A percentile compares a stretch with the other conserved stretches of the same genome.
Evolutionary conservation across 2,797 vertebrate species (phyloP).

Genomic region (Chelon auratus): DNA sequence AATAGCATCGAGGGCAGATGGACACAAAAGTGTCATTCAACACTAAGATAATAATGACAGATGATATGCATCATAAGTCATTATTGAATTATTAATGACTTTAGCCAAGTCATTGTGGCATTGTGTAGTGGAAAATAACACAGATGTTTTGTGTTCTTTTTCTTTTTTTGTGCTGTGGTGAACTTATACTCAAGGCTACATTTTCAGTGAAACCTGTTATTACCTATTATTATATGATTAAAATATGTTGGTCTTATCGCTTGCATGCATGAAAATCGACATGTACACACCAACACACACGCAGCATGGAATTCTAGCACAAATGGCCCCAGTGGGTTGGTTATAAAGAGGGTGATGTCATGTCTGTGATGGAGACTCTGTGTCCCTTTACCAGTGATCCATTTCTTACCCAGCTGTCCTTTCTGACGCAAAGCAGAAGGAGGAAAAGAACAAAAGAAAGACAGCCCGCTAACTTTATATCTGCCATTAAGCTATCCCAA

Average conservation of each 20-base stretch:
- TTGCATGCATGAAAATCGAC: background rate
- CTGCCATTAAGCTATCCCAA: conserved; percentile 1
- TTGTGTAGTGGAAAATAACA: conserved; percentile 35
- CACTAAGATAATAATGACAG: conserved; percentile 56
- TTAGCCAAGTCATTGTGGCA: conserved; percentile 28
- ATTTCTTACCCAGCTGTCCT: conserved; percentile 74
- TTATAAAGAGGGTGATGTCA: conserved; percentile 82
- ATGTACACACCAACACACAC: background rate
- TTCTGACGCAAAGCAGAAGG: conserved; percentile 60
- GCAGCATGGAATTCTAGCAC: conserved; percentile 56
- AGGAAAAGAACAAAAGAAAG: conserved; percentile 34
- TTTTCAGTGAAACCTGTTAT: conserved; percentile 30
- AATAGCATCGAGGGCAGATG: conserved; percentile 34
- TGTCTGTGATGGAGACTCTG: conserved; percentile 78
- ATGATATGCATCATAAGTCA: conserved; percentile 50
- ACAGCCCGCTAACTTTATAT: background rate
- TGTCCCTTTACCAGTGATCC: conserved; percentile 72
- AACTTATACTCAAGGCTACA: conserved; percentile 18
- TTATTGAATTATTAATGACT: conserved; percentile 68
- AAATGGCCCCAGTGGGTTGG: conserved; percentile 69
- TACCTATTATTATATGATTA: conserved; percentile 16
- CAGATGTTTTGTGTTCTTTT: conserved; percentile 46
- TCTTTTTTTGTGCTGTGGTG: conserved; percentile 18
- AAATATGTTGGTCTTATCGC: conserved; percentile 26
- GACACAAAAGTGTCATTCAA: conserved; percentile 50